Evolutionary conservation across 2,113 vertebrate species (phyloP).

Genomic region (Nesogale talazaci): DNA sequence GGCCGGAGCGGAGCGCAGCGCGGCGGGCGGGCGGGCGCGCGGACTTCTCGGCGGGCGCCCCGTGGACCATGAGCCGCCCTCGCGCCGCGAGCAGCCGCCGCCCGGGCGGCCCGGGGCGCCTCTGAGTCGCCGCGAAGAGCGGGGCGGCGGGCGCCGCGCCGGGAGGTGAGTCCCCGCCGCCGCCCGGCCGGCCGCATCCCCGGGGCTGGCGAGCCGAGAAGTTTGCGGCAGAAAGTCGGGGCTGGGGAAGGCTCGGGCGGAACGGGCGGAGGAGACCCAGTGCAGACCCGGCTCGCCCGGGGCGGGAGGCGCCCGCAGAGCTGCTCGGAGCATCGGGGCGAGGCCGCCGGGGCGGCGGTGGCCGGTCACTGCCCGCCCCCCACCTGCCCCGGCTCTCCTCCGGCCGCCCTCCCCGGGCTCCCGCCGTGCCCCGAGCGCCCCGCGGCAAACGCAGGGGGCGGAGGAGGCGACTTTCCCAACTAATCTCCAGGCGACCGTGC

Average conservation of each 20-base stretch:
- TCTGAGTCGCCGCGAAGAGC: constrained; percentile 33
- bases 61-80: constrained; percentile 32
- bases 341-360: too few species aligned
- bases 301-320: background rate
- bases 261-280: background rate
- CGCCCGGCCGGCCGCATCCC: constrained; percentile 67
- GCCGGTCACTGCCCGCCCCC: background rate
- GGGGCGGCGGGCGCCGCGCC: background rate
- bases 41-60: background rate
- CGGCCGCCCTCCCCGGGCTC: background rate
- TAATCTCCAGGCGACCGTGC: constrained; percentile 74
- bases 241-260: background rate
- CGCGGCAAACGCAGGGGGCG: constrained; percentile 44
- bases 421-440: constrained; percentile 57
- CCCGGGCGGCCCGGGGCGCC: background rate
- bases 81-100: background rate
- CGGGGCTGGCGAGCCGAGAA: constrained; percentile 24
- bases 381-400: background rate
- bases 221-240: constrained; percentile 30
- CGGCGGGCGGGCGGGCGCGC: background rate
- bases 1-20: background rate
- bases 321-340: background rate
- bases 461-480: background rate
- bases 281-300: background rate
- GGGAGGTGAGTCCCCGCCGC: constrained; percentile 63